Evolutionary conservation across 2,113 vertebrate species (phyloP).

Genomic region (Semnornis frantzii): DNA sequence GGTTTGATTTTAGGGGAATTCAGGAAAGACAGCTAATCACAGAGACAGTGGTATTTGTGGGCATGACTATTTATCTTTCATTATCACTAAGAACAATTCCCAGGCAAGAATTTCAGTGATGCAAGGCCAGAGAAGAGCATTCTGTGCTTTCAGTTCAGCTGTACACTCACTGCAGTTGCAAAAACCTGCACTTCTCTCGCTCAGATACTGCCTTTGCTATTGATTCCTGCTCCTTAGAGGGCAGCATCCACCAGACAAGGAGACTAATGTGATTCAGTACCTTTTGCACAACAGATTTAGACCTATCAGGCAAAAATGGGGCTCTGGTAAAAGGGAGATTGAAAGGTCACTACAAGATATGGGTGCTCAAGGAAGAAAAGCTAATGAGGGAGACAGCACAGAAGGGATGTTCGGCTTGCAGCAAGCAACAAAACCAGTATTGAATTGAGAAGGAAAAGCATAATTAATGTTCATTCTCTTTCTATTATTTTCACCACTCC

Average conservation of each 20-base stretch:
- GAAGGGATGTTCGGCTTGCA: background rate
- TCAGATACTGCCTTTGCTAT: background rate
- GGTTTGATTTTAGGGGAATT: background rate
- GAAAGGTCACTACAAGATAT: background rate
- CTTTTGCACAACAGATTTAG: background rate
- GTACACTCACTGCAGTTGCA: background rate
- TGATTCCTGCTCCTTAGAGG: background rate
- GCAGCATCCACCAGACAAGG: background rate
- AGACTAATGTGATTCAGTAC: background rate
- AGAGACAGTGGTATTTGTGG: background rate
- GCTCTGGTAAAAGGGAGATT: background rate
- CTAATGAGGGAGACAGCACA: background rate
- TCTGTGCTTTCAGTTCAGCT: background rate
- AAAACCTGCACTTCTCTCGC: background rate
- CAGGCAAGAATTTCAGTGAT: background rate
- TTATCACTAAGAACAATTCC: background rate
- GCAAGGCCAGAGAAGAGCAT: background rate
- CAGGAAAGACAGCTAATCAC: background rate
- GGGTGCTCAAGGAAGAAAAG: background rate
- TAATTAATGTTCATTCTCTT: background rate
- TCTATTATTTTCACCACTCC: background rate
- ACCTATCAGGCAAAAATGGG: background rate
- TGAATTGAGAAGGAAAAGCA: background rate
- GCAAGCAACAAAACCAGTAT: background rate
- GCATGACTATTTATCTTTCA: background rate